Percentiles rank a stretch among this genome's conserved stretches.
phyloP scores from a whole-genome alignment of 2,113 vertebrate genomes.

The Pelusios castaneus region DNA sequence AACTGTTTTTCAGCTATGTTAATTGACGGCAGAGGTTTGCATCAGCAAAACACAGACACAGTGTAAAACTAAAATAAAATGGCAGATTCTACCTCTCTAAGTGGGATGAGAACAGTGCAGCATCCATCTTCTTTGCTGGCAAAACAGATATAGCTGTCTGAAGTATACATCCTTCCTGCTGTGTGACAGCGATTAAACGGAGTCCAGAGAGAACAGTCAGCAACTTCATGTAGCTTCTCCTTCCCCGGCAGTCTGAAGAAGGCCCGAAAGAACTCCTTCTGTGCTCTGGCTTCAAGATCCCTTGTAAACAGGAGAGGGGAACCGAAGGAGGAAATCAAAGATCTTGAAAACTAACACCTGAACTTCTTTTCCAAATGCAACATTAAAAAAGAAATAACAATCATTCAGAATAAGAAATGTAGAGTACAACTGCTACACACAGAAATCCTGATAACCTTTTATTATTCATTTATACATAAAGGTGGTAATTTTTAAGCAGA shows the following conservation, averaged over 20 bases:
- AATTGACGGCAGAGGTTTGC: background rate
- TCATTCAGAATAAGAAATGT: background rate
- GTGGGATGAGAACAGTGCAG: slow-evolving; percentile 89
- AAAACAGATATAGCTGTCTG: slow-evolving; percentile 93
- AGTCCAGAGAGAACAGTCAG: slow-evolving; percentile 91
- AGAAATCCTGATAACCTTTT: background rate
- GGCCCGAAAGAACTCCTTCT: slow-evolving; percentile 92
- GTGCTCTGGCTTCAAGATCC: slow-evolving; percentile 90
- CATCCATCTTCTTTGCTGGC: slow-evolving; percentile 89
- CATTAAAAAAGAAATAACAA: background rate
- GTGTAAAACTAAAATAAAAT: background rate
- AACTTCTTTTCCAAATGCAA: background rate
- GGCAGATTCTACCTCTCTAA: slow-evolving; percentile 84
- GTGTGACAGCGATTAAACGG: slow-evolving; percentile 94
- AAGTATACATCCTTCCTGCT: slow-evolving; percentile 86
- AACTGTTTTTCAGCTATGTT: rapidly evolving
- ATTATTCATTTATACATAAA: background rate
- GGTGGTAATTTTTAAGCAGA: background rate
- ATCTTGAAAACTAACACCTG: background rate
- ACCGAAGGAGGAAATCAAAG: background rate
- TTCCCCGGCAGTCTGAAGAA: slow-evolving; percentile 89
- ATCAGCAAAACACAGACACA: background rate
- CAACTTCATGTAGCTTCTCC: slow-evolving; percentile 85
- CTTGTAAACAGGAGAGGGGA: slow-evolving; percentile 67
- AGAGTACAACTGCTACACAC: background rate